Evolutionary conservation across 2,888 invertebrate genomes (phyloP).

Genomic region (Amphipyra berbera): DNA sequence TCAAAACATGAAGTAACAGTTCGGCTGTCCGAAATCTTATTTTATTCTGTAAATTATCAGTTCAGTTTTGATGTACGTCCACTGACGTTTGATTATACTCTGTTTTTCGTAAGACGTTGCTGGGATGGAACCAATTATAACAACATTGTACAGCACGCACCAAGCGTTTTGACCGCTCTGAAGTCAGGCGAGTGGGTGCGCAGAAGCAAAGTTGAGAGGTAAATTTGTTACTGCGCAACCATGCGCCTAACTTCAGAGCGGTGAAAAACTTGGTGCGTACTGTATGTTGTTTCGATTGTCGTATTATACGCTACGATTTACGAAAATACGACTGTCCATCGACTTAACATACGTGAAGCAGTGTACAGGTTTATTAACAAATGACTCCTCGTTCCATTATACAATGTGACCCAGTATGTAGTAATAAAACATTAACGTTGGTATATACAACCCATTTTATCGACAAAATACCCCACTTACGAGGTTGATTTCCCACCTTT

Average conservation of each 20-base stretch:
- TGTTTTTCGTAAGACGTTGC: conserved; percentile 7
- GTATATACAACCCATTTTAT: no score
- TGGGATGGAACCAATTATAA: neutral
- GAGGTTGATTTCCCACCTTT: no score
- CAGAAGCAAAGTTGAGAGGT: no score
- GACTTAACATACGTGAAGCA: conserved; percentile 1
- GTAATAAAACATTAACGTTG: no score
- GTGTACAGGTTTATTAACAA: conserved; percentile 2
- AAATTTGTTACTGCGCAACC: no score
- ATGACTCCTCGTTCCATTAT: conserved; percentile 13
- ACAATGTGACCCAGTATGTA: no score
- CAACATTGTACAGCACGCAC: no score
- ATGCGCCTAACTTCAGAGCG: no score
- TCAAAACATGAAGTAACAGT: conserved; percentile 38
- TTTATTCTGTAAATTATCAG: conserved; percentile 16
- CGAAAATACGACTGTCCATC: neutral
- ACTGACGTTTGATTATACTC: conserved; percentile 26
- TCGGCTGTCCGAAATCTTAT: conserved; percentile 21
- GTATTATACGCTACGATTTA: neutral
- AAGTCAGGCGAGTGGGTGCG: no score
- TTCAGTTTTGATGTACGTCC: conserved; percentile 43
- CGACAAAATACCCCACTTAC: no score
- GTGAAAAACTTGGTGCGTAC: no score
- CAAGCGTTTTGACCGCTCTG: no score
- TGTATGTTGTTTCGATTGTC: neutral